Conservation (phyloP, 2,113 vertebrate genomes). For the Hiodon tergisus region DNA sequence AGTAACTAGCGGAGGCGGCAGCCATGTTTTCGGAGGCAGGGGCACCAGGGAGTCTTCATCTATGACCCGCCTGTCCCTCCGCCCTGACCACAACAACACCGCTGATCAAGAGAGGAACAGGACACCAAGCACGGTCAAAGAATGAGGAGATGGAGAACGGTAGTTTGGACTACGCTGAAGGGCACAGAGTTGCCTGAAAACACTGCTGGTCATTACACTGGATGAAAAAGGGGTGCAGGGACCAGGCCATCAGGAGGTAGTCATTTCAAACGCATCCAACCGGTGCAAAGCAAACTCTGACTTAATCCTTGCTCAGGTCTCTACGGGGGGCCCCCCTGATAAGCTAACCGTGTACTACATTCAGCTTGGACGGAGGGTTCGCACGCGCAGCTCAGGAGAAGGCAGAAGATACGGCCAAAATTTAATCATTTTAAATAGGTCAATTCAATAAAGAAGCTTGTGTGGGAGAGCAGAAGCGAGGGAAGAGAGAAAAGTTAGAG, state of each 20-base stretch:
- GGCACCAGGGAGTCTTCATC: neutral
- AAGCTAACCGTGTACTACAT: neutral
- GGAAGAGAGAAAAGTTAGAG: neutral
- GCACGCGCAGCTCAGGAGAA: neutral
- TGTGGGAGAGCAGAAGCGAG: neutral
- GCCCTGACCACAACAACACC: neutral
- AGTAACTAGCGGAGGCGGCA: no score
- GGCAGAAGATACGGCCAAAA: conserved; percentile 11
- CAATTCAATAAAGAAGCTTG: neutral
- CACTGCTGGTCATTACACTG: no score
- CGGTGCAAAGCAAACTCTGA: neutral
- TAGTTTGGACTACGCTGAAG: no score
- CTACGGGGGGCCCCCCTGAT: conserved; percentile 8
- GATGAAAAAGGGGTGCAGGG: no score
- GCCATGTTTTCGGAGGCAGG: no score
- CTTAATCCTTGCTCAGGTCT: neutral
- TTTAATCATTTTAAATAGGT: conserved; percentile 5
- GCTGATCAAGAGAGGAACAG: neutral
- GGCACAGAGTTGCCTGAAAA: no score
- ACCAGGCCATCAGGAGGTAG: no score
- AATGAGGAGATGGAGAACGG: no score
- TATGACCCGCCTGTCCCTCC: neutral
- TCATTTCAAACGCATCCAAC: neutral
- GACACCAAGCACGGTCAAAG: neutral
- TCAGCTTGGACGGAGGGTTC: conserved; percentile 5